phyloP scores from a whole-genome alignment of 2,888 invertebrate genomes.

The Baccha elongata region DNA sequence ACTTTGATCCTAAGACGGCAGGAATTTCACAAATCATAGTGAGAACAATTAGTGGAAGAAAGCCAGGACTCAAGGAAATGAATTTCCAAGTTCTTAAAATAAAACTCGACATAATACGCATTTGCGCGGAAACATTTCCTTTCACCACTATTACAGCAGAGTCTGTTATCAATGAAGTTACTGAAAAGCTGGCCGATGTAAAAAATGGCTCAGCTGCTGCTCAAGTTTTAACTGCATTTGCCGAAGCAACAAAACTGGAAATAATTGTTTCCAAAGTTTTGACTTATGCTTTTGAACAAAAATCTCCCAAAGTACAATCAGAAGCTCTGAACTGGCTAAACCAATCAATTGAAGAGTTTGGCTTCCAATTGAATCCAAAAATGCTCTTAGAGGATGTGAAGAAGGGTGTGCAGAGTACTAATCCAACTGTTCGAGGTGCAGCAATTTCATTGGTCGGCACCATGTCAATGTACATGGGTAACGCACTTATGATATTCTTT shows the following conservation, averaged over 20 bases:
- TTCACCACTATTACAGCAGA: constrained; percentile 89
- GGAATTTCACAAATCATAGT: constrained; percentile 89
- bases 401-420: constrained; percentile 92
- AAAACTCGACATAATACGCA: constrained; percentile 90
- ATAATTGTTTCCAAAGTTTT: constrained; percentile 88
- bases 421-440: constrained; percentile 91
- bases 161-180: constrained; percentile 89
- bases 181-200: constrained; percentile 92
- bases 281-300: constrained; percentile 91
- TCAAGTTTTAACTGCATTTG: constrained; percentile 87
- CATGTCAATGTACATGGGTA: constrained; percentile 92
- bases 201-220: constrained; percentile 88
- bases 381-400: constrained; percentile 89
- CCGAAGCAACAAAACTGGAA: constrained; percentile 90
- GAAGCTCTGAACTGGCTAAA: constrained; percentile 92
- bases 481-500: constrained; percentile 88
- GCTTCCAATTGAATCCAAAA: constrained; percentile 90
- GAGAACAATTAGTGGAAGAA: constrained; percentile 88
- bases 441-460: constrained; percentile 87
- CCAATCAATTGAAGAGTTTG: constrained; percentile 92
- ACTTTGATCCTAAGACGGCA: constrained; percentile 85
- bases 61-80: constrained; percentile 93
- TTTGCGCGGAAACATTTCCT: constrained; percentile 89
- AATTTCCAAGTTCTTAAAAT: constrained; percentile 95
- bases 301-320: constrained; percentile 95